Base-by-base conservation (phyloP, 2,113 vertebrate genomes). In the Columbina picui region DNA sequence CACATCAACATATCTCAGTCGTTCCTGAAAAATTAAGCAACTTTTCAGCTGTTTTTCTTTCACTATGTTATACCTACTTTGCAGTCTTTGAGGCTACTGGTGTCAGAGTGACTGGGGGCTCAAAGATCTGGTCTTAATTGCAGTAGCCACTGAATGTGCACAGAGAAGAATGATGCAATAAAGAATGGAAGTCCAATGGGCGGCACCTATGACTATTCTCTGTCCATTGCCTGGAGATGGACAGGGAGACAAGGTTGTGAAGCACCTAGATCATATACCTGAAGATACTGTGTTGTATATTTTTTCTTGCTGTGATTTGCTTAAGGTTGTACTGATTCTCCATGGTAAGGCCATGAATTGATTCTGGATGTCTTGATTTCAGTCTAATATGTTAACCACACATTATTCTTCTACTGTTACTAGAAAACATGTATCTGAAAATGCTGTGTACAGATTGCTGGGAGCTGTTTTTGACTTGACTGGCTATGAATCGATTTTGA, bases 351-450 rank as follows among this genome's bases (percentile, higher is more conserved):
- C 2, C 55, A 45, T 34, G 45, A 79, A 84, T 84, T 71, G 43
- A 93, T 90, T 68, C 61, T 67, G 92, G 52, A 88, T 60, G 17
- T 63, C 84, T 68, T 84, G 73, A 71, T 91, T 87, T 65, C 47
- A 76, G 50, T 67, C 65, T 89, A 52, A 45, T 61, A 67, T 39
- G 53, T 87, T 92, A 93, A 82, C 64, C 1, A 0, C 80, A 68
- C 15, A 20, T 65, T 60, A 36, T 80, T 60, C 56, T 93, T 36
- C 34, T 68, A 47, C 34, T 36, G 8, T 65, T 73, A 68, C n/a
- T 93, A 75, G 69, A 90, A 90, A 92, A 87, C 41, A 11, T 3
- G 27, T 83, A 84, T 52, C 60, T 94, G 63, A 93, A 92, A 92
- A 61, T 84, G 47, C 52, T 69, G 55, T 0, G 0, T 79, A 49